These are phyloP conservation scores for Chrysina gloriosa DNA, from an alignment of 2,888 invertebrate species.

Conservation along the genomic window DNA sequence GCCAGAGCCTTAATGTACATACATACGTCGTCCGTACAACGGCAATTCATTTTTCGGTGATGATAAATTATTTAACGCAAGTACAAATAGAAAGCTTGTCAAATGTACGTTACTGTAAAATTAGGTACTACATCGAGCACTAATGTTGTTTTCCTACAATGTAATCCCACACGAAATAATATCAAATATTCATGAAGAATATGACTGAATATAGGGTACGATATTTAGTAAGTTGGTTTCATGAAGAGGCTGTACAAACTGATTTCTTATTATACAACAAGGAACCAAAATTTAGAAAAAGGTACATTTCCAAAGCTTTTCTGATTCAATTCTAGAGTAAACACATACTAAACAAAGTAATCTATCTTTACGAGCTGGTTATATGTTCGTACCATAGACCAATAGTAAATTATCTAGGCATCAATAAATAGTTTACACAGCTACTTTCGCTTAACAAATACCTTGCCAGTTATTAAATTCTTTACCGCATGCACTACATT, in stretches of 20 bases:
- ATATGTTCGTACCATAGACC: not conserved
- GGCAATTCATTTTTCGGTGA: slow-evolving; percentile 29
- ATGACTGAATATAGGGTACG: too few relatives aligned
- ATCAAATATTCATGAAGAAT: too few relatives aligned
- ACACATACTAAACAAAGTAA: not conserved
- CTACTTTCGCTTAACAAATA: slow-evolving; percentile 7
- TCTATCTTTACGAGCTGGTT: not conserved
- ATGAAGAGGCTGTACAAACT: too few relatives aligned
- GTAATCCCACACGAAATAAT: too few relatives aligned
- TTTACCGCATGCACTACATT: not conserved
- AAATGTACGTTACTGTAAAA: slow-evolving; percentile 17
- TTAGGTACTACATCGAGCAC: slow-evolving; percentile 1
- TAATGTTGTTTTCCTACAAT: slow-evolving; percentile 10
- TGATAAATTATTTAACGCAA: slow-evolving; percentile 15
- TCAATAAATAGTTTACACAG: not conserved
- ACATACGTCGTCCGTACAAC: slow-evolving; percentile 17
- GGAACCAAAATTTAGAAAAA: too few relatives aligned
- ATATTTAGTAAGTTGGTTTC: too few relatives aligned
- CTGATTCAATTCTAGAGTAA: too few relatives aligned
- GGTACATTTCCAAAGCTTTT: too few relatives aligned
- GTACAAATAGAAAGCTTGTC: slow-evolving; percentile 18
- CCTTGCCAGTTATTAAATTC: slow-evolving; percentile 8
- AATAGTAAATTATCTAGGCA: not conserved
- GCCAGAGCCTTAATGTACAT: not conserved
- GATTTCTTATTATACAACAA: too few relatives aligned